Evolutionary conservation across 2,113 vertebrate species (phyloP).

Genomic region (Sporophila hypoxantha): DNA sequence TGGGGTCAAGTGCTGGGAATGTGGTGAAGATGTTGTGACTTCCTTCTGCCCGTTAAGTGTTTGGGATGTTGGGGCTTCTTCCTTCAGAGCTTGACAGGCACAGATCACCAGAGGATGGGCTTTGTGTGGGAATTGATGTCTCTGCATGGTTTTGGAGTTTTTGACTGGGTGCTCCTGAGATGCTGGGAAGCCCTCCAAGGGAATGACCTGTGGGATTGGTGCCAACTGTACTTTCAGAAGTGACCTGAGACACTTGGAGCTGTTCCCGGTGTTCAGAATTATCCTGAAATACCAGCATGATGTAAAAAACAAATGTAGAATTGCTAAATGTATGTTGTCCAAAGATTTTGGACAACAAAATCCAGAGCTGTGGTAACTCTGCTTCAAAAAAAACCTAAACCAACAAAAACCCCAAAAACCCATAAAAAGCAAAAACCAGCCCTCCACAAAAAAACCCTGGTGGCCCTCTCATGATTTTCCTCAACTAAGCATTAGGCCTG

Average conservation of each 20-base stretch:
- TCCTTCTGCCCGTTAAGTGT: neutral
- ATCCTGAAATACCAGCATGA: constrained; percentile 25
- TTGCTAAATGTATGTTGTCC: constrained; percentile 37
- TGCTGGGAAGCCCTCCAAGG: constrained; percentile 24
- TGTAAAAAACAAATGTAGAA: constrained; percentile 37
- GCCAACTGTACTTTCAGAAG: constrained; percentile 50
- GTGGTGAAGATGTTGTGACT: neutral
- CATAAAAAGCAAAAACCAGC: neutral
- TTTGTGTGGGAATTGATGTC: neutral
- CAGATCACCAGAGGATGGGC: neutral
- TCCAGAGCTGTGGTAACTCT: neutral
- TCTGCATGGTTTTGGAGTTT: neutral
- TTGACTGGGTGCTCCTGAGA: neutral
- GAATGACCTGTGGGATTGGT: constrained; percentile 35
- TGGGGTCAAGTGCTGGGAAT: neutral
- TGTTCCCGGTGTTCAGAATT: neutral
- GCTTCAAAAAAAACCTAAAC: neutral
- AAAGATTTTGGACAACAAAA: neutral
- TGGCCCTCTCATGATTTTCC: neutral
- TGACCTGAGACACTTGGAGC: constrained; percentile 37
- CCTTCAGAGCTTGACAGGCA: neutral
- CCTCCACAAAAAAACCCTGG: neutral
- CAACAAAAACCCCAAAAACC: neutral
- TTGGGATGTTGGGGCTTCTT: neutral
- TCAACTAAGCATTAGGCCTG: neutral